Evolutionary conservation across 2,888 invertebrate genomes (phyloP), one percentile per base, ranked within the genome.

Genomic region (Vesta saturnalis): DNA sequence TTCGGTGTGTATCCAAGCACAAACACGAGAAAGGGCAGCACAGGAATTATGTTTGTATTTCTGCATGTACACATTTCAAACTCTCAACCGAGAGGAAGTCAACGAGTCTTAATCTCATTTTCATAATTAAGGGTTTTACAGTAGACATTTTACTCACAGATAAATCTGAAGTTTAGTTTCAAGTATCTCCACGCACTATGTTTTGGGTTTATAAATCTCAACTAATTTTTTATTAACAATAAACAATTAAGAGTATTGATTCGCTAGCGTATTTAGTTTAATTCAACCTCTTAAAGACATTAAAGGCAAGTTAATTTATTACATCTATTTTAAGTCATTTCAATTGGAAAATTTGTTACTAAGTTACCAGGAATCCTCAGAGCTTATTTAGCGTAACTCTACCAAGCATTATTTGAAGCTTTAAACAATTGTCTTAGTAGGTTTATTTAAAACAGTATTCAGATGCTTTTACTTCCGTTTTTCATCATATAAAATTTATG

Each of bases 11-110:
- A 59, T 58, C 61, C 64, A 58, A 65, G 64, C 64, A 58, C 56
- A 52, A 64, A 69, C 68, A 64, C 54, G 64, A 64, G 64, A 68
- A 68, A 68, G 68, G 60, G 68, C 68, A 67, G 59, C 61, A 67
- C 49, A 30, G 62, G 58, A 58, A 58, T 67, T 67, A 63, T 62
- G 62, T 67, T 67, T 63, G 67, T 58, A 62, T 62, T 67, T 30
- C 59, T 52, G 23, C 58, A 39, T 39, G 59, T 62, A 63, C 62
- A 52, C 58, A 52, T 58, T 64, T 39, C 64, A n/a, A 39, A 39
- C n/a, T 39, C 39, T n/a, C 39, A 39, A 39, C 39, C 39, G 39
- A 39, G 39, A 39, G 39, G n/a, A 39, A 39, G 39, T 39, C 39
- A n/a, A 39, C 39, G 39, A 39, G 39, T 39, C 39, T 39, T 39